These are phyloP conservation scores for Drosophila athabasca DNA, from an alignment of 1,140 invertebrate genomes.

Conservation along the genomic window DNA sequence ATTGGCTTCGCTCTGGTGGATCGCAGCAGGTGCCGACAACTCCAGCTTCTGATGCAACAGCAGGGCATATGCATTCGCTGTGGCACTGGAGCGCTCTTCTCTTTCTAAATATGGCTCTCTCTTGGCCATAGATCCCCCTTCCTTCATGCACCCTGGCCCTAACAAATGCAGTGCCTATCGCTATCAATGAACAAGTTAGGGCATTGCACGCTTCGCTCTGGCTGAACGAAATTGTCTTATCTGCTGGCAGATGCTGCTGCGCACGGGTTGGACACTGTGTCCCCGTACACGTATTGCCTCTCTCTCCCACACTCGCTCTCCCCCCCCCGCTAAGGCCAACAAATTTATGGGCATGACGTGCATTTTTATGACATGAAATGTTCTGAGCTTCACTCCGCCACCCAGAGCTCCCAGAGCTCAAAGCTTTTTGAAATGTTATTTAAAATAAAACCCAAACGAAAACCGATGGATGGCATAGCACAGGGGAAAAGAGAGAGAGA, in stretches of 20 bases:
- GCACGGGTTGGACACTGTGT: slow-evolving; percentile 25
- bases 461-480: slow-evolving; percentile 16
- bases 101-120: no score
- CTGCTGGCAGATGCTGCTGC: slow-evolving; percentile 46
- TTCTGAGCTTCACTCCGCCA: not conserved
- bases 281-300: not conserved
- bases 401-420: slow-evolving; percentile 7
- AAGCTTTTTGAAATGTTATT: slow-evolving; percentile 58
- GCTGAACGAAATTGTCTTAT: slow-evolving; percentile 17
- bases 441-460: slow-evolving; percentile 32
- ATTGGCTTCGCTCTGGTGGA: no score
- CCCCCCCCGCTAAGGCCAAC: not conserved
- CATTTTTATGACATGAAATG: slow-evolving; percentile 67
- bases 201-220: not conserved
- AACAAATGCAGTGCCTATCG: no score
- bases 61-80: no score
- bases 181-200: no score
- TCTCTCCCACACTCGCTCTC: not conserved
- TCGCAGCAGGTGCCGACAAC: no score
- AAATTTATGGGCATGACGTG: slow-evolving; percentile 64
- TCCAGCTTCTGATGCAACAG: no score
- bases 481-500: not conserved
- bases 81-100: no score
- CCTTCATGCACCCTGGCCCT: no score
- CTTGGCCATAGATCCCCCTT: no score